These are phyloP conservation scores for Agonopterix heracliana DNA, from an alignment of 2,888 invertebrate species.

Conservation along the genomic window DNA sequence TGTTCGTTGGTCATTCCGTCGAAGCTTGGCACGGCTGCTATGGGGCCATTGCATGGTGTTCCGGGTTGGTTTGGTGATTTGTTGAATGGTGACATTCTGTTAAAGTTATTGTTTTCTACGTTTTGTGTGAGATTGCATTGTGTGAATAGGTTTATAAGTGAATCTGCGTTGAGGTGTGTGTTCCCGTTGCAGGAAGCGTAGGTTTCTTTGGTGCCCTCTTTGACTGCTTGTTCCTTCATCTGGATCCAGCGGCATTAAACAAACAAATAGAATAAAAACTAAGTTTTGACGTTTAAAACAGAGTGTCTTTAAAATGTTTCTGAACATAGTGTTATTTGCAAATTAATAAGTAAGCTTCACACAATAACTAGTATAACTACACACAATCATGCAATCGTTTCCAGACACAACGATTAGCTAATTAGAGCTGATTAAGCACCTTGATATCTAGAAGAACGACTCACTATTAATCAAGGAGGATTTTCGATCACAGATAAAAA, in stretches of 20 bases:
- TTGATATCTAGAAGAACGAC: too few species aligned
- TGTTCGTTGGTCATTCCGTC: conserved; percentile 57
- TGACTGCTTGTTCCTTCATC: conserved; percentile 26
- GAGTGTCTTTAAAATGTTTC: too few species aligned
- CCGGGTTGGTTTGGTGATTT: conserved; percentile 27
- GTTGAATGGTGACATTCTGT: conserved; percentile 36
- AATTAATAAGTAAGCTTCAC: too few species aligned
- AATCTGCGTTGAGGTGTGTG: conserved; percentile 33
- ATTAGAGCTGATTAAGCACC: too few species aligned
- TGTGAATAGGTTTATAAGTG: conserved; percentile 43
- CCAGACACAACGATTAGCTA: too few species aligned
- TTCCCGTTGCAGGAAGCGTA: conserved; percentile 39
- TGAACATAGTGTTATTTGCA: too few species aligned
- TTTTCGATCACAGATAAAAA: too few species aligned
- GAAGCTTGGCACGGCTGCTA: conserved; percentile 38
- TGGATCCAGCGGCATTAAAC: conserved; percentile 33
- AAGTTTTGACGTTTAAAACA: too few species aligned
- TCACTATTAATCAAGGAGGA: too few species aligned
- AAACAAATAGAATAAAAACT: conserved; percentile 14
- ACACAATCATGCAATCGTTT: too few species aligned
- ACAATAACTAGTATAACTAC: too few species aligned
- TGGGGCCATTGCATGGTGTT: conserved; percentile 29
- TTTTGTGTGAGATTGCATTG: conserved; percentile 35
- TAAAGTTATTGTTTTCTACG: conserved; percentile 48
- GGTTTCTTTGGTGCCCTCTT: conserved; percentile 27